These are phyloP conservation scores for Dipodomys merriami DNA, from an alignment of 2,113 vertebrate genomes.

Conservation along the genomic window DNA sequence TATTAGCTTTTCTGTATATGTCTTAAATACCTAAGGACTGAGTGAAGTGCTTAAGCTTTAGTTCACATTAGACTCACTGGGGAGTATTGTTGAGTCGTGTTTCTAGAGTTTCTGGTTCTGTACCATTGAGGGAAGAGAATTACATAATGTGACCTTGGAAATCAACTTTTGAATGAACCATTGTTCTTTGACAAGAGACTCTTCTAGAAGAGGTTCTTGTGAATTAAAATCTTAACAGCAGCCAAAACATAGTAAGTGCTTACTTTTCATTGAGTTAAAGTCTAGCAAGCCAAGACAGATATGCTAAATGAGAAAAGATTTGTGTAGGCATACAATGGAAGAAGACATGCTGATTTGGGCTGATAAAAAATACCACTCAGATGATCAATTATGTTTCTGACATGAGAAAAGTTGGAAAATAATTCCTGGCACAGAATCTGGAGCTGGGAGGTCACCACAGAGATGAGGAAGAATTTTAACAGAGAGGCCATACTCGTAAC, in stretches of 20 bases:
- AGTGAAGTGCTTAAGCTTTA: neutral
- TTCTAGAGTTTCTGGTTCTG: conserved; percentile 1
- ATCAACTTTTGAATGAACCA: neutral
- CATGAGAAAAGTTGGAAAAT: neutral
- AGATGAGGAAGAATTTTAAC: neutral
- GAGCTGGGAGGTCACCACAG: neutral
- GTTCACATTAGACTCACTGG: neutral
- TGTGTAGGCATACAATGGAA: neutral
- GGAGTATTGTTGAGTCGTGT: neutral
- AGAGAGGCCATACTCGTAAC: neutral
- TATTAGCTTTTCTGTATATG: neutral
- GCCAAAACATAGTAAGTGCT: neutral
- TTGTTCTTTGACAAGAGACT: neutral
- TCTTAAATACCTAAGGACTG: neutral
- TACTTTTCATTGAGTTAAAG: conserved; percentile 49
- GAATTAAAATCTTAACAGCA: neutral
- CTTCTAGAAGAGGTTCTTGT: neutral
- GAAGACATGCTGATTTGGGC: conserved; percentile 4
- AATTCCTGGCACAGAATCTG: conserved; percentile 6
- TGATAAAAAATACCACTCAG: conserved; percentile 16
- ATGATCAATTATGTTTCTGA: conserved; percentile 36
- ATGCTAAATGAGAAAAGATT: conserved; percentile 42
- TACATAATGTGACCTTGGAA: neutral
- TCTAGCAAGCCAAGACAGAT: conserved; percentile 13
- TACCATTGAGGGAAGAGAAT: neutral